phyloP scores from a whole-genome alignment of 1,140 invertebrate species.

The Cataglyphis hispanica region DNA sequence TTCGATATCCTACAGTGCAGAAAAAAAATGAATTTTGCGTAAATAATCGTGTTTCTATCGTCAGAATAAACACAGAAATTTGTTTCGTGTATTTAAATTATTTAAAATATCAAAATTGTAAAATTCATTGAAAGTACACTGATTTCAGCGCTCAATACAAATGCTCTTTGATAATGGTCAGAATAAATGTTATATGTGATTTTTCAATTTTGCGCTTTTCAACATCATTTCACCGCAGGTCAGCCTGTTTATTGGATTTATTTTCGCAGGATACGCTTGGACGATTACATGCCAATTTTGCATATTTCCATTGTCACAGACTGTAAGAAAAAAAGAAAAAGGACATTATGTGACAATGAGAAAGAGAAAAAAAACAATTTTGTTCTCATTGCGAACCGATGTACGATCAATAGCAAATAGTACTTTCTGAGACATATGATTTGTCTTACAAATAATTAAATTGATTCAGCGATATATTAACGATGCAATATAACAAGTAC shows the following conservation, averaged over 20 bases:
- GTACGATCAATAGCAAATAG: constrained; percentile 46
- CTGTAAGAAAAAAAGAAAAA: constrained; percentile 39
- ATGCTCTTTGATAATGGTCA: constrained; percentile 24
- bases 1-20: neutral
- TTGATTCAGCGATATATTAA: neutral
- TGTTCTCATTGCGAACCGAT: constrained; percentile 42
- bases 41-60: constrained; percentile 20
- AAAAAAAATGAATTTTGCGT: constrained; percentile 7
- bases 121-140: constrained; percentile 15
- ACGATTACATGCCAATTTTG: constrained; percentile 59
- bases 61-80: constrained; percentile 32
- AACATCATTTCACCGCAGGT: neutral
- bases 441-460: constrained; percentile 10
- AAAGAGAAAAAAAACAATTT: constrained; percentile 32
- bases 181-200: neutral
- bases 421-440: neutral
- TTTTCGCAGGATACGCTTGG: neutral
- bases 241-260: neutral
- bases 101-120: constrained; percentile 38
- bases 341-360: constrained; percentile 38
- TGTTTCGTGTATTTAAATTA: constrained; percentile 19
- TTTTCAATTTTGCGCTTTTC: constrained; percentile 14
- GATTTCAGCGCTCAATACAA: constrained; percentile 25
- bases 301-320: constrained; percentile 35
- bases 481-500: neutral